phyloP scores from a whole-genome alignment of 1,140 invertebrate species.

The Habropoda laboriosa region DNA sequence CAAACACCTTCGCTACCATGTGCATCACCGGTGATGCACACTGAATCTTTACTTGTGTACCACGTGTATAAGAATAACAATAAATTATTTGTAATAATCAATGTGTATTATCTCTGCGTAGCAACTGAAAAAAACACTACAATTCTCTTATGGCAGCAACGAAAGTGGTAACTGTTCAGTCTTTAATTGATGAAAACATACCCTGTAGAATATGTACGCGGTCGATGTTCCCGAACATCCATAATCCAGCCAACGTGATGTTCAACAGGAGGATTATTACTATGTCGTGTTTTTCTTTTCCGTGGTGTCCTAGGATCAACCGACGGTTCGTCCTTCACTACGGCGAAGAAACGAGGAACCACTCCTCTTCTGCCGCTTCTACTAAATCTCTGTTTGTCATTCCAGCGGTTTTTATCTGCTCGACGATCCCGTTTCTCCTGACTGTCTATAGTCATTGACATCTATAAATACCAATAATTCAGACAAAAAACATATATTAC shows the following conservation, averaged over 20 bases:
- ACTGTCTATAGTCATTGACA: conserved; percentile 60
- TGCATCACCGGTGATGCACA: no score
- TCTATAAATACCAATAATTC: conserved; percentile 33
- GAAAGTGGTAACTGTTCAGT: neutral
- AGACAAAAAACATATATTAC: neutral
- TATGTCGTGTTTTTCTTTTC: conserved; percentile 96
- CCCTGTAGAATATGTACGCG: conserved; percentile 88
- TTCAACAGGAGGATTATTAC: conserved; percentile 95
- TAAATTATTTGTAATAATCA: no score
- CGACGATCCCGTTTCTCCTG: conserved; percentile 72
- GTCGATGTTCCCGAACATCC: conserved; percentile 92
- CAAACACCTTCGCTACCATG: no score
- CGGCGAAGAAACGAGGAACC: conserved; percentile 94
- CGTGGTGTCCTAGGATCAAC: conserved; percentile 87
- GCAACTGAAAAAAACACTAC: no score
- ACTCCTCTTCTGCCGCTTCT: conserved; percentile 74
- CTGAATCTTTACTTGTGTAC: no score
- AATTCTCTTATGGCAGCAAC: no score
- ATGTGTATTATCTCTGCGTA: no score
- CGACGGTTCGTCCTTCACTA: conserved; percentile 90
- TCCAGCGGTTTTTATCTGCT: conserved; percentile 67
- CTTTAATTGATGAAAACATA: conserved; percentile 64
- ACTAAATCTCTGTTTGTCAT: conserved; percentile 64
- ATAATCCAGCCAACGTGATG: conserved; percentile 99
- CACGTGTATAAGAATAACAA: no score